phyloP scores from a whole-genome alignment of 2,113 vertebrate species.

The Tapirus terrestris region DNA sequence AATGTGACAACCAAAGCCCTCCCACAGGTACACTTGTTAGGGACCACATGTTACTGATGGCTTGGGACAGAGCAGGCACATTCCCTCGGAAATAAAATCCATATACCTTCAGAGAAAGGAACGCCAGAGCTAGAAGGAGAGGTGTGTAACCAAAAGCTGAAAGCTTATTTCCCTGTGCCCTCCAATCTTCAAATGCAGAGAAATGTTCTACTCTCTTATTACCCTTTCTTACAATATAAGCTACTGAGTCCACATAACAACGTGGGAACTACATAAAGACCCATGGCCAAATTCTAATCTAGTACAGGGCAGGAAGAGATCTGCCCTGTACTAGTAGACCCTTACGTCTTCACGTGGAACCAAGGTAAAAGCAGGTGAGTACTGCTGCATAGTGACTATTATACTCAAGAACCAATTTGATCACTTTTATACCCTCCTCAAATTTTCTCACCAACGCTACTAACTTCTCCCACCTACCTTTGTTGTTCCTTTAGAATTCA shows the following conservation, averaged over 20 bases:
- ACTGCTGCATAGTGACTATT: background rate
- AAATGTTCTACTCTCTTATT: background rate
- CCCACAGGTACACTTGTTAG: background rate
- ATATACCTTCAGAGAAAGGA: background rate
- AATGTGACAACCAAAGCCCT: background rate
- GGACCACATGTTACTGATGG: background rate
- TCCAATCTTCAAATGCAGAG: background rate
- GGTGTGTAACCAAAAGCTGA: background rate
- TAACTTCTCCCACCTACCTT: conserved; percentile 47
- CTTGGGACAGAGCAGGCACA: background rate
- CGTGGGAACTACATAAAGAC: background rate
- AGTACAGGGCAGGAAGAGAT: background rate
- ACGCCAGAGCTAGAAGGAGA: conserved; percentile 19
- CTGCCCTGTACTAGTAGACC: background rate
- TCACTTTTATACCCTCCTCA: background rate
- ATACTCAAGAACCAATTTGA: background rate
- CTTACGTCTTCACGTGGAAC: background rate
- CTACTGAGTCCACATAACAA: background rate
- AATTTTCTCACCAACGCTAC: background rate
- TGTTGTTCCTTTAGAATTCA: conserved; percentile 46
- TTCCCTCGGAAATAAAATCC: background rate
- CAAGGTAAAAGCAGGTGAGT: background rate
- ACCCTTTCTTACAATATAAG: conserved; percentile 4
- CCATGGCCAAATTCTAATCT: background rate
- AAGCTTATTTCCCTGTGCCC: background rate